Base-by-base conservation (phyloP, 2,797 vertebrate species). In the Poliocrania exsul region DNA sequence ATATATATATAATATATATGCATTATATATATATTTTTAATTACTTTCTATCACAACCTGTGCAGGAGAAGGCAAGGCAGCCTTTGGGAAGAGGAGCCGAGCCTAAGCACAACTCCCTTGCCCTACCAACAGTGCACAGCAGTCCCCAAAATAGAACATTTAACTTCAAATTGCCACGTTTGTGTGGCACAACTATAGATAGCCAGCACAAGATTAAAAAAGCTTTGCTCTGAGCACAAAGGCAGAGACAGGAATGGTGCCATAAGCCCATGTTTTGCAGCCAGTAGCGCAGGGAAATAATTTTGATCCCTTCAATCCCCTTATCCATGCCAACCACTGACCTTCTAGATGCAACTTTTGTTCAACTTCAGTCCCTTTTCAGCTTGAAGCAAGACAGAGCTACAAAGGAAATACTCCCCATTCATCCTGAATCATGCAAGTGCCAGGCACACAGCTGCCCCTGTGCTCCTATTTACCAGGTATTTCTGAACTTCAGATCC, bases 231-330 rank as follows among this genome's bases (percentile, higher is more conserved):
- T 31, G 69, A 94, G 86, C 69, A 92, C 95, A 95, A 96, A 93
- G 51, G 46, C 61, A 95, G 66, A 89, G 74, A 93, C 86, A 95
- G 93, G 83, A 93, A 96, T 49, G 66, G 96, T 93, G 95, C 92
- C 92, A 90, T 95, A 93, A 95, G 82, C 86, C 73, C 95, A 37
- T 90, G 90, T 96, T 96, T 93, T 94, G 95, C 92, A 95, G 93
- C 77, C 92, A 95, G 88, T 54, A 94, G 90, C 5, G 5, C 91
- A 86, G 91, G 77, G 66, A 96, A 96, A 91, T 95, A 44, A 91
- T 95, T 95, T 64, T 86, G 95, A 97, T 96, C 95, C 94, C 47
- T 91, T 93, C 94, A 96, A 96, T 95, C 91, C 90, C 92, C 90
- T 97, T 92, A 97, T 93, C 95, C 93, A 81, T 95, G 93, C 93